Percentiles rank a stretch among this genome's conserved stretches.
Conservation (phyloP, 2,113 vertebrate species). For the cat (Felis catus) region F.catus_Fca126_mat1.0 CM031414.1:96716501-96717000, state of each 20-base stretch:
- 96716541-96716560: not conserved
- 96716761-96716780: not conserved
- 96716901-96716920: not conserved
- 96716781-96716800: not conserved
- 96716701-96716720: not conserved
- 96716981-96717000: not conserved
- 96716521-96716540: not conserved
- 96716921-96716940: not conserved
- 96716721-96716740: not conserved
- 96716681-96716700: not conserved
- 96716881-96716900: not conserved
- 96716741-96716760: not conserved
- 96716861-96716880: not conserved
- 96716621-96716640: not conserved
- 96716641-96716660: too few relatives aligned
- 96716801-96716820: not conserved
- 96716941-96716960: not conserved
- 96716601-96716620: not conserved
- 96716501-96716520: not conserved
- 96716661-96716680: not conserved
- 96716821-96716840: not conserved
- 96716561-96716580: not conserved
- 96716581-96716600: not conserved
- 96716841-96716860: not conserved
- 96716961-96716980: not conserved